Evolutionary conservation across 2,888 invertebrate species (phyloP).

Genomic region (Drosophila basisetae): DNA sequence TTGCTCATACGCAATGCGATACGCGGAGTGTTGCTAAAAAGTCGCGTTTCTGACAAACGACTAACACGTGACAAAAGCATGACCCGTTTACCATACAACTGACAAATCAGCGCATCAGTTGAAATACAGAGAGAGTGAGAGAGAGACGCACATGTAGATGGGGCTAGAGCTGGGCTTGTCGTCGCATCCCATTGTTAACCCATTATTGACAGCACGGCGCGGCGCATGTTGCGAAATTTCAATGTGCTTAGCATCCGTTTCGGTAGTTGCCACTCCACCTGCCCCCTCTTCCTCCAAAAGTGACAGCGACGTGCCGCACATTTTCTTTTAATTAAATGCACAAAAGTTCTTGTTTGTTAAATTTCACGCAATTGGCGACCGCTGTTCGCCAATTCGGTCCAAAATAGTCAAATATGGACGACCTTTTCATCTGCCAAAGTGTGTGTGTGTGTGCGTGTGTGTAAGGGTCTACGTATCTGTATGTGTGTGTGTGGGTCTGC

Average conservation of each 20-base stretch:
- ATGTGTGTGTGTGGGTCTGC: constrained; percentile 2
- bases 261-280: background rate
- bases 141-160: background rate
- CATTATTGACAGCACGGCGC: constrained; percentile 41
- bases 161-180: background rate
- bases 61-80: constrained; percentile 27
- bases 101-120: constrained; percentile 37
- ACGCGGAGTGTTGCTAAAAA: constrained; percentile 12
- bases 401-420: constrained; percentile 23
- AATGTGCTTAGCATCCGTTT: constrained; percentile 11
- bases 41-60: constrained; percentile 21
- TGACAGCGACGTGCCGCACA: constrained; percentile 19
- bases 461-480: background rate
- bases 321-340: constrained; percentile 72
- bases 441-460: background rate
- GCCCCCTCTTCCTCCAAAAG: background rate
- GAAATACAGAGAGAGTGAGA: background rate
- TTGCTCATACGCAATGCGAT: constrained; percentile 38
- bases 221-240: constrained; percentile 24
- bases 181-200: constrained; percentile 32
- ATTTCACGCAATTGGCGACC: constrained; percentile 45
- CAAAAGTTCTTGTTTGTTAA: constrained; percentile 53
- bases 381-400: constrained; percentile 20
- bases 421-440: constrained; percentile 2
- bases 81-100: constrained; percentile 39